Evolutionary conservation across 1,140 invertebrate species (phyloP).

Genomic region (Pachypsylla venusta): DNA sequence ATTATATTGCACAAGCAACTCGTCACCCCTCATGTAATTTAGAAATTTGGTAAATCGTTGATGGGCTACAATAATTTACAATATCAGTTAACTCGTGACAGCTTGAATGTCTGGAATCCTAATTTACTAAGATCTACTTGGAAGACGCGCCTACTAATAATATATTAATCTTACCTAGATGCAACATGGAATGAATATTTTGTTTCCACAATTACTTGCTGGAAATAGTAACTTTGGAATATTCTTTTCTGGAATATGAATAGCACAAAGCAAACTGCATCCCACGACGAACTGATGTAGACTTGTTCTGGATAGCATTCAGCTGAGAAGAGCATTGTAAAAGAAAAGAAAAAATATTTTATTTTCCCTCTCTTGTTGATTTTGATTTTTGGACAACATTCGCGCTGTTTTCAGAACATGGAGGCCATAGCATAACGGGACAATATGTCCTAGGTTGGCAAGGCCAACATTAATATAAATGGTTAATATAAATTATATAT

Average conservation of each 20-base stretch:
- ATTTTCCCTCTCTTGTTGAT: too few species aligned
- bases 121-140: too few species aligned
- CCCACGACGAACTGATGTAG: slow-evolving; percentile 48
- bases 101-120: neutral
- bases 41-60: neutral
- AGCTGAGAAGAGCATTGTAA: neutral
- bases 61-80: neutral
- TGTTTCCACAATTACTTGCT: slow-evolving; percentile 83
- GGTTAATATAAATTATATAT: too few species aligned
- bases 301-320: neutral
- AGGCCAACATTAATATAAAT: too few species aligned
- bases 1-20: neutral
- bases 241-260: slow-evolving; percentile 78
- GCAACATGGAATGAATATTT: slow-evolving; percentile 86
- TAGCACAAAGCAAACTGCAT: slow-evolving; percentile 86
- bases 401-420: too few species aligned
- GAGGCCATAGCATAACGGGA: too few species aligned
- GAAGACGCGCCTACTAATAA: neutral
- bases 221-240: slow-evolving; percentile 91
- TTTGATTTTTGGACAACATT: too few species aligned
- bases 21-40: neutral
- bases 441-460: too few species aligned
- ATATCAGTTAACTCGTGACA: neutral
- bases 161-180: slow-evolving; percentile 43
- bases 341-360: neutral